phyloP scores from a whole-genome alignment of 2,888 invertebrate genomes.

The Amblyjoppa fuscipennis region DNA sequence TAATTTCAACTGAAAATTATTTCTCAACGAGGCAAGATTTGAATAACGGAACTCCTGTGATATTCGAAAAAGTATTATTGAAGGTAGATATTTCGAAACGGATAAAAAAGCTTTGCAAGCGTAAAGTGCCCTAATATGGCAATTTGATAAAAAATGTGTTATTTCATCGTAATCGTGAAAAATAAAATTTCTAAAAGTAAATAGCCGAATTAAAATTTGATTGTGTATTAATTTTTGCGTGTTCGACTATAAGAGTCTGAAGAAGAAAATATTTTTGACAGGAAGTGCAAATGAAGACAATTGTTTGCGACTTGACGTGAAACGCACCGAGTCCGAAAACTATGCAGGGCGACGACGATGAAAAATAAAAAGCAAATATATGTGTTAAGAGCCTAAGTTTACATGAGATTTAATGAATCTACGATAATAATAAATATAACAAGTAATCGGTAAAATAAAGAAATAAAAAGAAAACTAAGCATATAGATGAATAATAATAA shows the following conservation, averaged over 20 bases:
- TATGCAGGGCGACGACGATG: conserved; percentile 6
- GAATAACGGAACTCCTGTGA: conserved; percentile 23
- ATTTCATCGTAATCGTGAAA: not conserved
- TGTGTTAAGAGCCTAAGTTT: conserved; percentile 18
- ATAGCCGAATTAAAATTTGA: too few relatives aligned
- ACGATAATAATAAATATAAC: conserved; percentile 40
- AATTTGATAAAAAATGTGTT: not conserved
- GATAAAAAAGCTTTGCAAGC: not conserved
- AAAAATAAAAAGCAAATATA: not conserved
- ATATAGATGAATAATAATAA: conserved; percentile 45
- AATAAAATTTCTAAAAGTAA: too few relatives aligned
- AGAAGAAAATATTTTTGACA: not conserved
- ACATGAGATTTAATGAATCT: conserved; percentile 42
- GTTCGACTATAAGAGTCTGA: not conserved
- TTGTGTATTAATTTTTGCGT: not conserved
- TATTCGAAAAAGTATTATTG: conserved; percentile 40
- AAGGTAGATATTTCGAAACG: not conserved
- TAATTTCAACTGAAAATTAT: not conserved
- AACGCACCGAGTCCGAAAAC: conserved; percentile 24
- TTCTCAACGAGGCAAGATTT: not conserved
- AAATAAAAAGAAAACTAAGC: conserved; percentile 27
- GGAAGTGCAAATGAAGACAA: not conserved
- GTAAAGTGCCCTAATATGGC: not conserved
- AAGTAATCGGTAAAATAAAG: conserved; percentile 27
- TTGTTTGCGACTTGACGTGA: conserved; percentile 22